Evolutionary conservation across 2,113 vertebrate species (phyloP), one percentile per base, ranked within the genome.

Genomic region (Dicentrarchus labrax): DNA sequence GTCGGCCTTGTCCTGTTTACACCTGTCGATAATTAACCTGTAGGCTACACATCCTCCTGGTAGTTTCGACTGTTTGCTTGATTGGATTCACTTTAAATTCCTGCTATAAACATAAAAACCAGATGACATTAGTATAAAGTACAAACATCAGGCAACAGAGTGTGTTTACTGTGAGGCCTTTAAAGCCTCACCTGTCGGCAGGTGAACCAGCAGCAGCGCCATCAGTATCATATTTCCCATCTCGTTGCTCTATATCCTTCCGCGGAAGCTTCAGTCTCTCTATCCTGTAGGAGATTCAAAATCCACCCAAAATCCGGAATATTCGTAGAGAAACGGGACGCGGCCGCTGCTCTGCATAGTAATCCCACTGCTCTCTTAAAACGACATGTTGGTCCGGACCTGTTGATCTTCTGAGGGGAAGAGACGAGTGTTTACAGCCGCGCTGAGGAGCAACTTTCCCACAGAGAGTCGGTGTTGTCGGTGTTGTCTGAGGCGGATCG

Each of bases 11-110:
- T 65, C 47, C 68, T 83, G 74, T 88, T 94, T 90, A 71, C 92
- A 80, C 78, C 83, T 89, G 93, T 92, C 15, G 83, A 94, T 94
- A 4, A 94, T 94, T 95, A 94, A 95, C 91, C n/a, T 50, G 36
- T 0, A 30, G 30, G 30, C 30, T 30, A 6, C 61, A 56, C 78
- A 36, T 64, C 30, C 9, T 47, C 13, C 64, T 45, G 24, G 48
- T 17, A 4, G 17, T 78, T 86, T 77, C 61, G 48, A 65, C 36
- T 56, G 43, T 76, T 78, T 78, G 76, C 4, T 64, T 16, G 17
- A 15, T 45, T 47, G 43, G 39, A 43, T 59, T 86, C 60, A 19
- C 41, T 61, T 19, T 47, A 4, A 53, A 62, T 57, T 61, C 9
- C 24, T 47, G 8, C 2, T 9, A 36, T 0, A 16, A 30, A 21